These are phyloP conservation scores for Neogale vison DNA, from an alignment of 2,113 vertebrate genomes.

Conservation along the genomic window DNA sequence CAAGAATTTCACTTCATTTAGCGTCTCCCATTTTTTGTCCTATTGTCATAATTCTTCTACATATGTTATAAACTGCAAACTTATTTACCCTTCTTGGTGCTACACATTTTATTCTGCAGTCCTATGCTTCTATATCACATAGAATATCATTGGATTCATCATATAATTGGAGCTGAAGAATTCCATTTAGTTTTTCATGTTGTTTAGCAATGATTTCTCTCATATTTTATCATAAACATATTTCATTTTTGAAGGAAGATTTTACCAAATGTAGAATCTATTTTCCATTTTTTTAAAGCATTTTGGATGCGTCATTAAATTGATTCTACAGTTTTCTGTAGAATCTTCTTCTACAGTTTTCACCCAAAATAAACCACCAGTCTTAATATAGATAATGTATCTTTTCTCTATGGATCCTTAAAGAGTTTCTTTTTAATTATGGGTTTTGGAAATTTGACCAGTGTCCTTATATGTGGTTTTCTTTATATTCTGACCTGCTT, in stretches of 20 bases:
- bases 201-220: not conserved
- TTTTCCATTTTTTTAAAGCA: not conserved
- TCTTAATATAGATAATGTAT: not conserved
- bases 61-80: not conserved
- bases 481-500: not conserved
- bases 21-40: not conserved
- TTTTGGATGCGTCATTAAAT: not conserved
- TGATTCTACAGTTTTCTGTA: not conserved
- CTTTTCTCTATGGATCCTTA: not conserved
- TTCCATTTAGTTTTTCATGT: not conserved
- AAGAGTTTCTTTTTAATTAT: not conserved
- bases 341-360: not conserved
- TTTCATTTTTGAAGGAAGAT: not conserved
- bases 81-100: not conserved
- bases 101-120: not conserved
- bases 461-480: not conserved
- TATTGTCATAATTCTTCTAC: not conserved
- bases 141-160: not conserved
- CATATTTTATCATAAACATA: not conserved
- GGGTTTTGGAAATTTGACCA: not conserved
- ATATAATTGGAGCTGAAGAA: not conserved
- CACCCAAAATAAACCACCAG: not conserved
- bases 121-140: not conserved
- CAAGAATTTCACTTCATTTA: not conserved
- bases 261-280: not conserved